Base-by-base conservation (phyloP, 2,797 vertebrate species). In the Hozukius guyotensis region DNA sequence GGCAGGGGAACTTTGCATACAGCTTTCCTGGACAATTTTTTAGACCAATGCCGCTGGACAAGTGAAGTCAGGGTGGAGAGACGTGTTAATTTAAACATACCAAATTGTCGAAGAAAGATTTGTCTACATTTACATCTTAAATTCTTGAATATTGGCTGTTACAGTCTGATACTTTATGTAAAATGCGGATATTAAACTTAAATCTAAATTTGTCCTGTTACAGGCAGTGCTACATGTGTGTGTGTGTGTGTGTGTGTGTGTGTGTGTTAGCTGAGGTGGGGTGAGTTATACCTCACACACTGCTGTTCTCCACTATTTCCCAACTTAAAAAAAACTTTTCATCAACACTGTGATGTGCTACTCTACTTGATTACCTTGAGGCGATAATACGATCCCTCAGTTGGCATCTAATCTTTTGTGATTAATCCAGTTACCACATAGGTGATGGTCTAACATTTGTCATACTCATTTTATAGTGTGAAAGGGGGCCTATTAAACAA, bases 21-120 rank as follows among this genome's bases (percentile, higher is more conserved):
- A 78, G 78, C 72, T 62, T 74, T 71, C 24, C 74, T 56, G 57
- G 71, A 61, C 34, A 60, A 22, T 46, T 60, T 67, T 81, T 18
- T 22, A 36, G 72, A 74, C 18, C 29, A 27, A 52, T 29, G 59
- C 56, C 62, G 63, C 67, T 36, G 38, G 65, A 78, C 71, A 69
- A 34, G 72, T 72, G 27, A 64, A 64, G 49, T 73, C n/a, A 4
- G 29, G 14, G 4, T 25, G 13, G n/a, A 68, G 55, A 53, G 20
- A 22, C 4, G 3, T 49, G 12, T 68, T 57, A 2, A 36, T 59
- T 75, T 31, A 69, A 81, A 73, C 2, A 2, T 4, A 6, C n/a
- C 10, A 59, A 55, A 63, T 66, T 63, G 6, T 71, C 22, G 68
- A 25, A 65, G 53, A 80, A 10, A 25, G 18, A 13, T 32, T 55